Percentiles rank a stretch among this genome's conserved stretches.
phyloP scores from a whole-genome alignment of 2,113 vertebrate genomes.

The Oxyura jamaicensis region DNA sequence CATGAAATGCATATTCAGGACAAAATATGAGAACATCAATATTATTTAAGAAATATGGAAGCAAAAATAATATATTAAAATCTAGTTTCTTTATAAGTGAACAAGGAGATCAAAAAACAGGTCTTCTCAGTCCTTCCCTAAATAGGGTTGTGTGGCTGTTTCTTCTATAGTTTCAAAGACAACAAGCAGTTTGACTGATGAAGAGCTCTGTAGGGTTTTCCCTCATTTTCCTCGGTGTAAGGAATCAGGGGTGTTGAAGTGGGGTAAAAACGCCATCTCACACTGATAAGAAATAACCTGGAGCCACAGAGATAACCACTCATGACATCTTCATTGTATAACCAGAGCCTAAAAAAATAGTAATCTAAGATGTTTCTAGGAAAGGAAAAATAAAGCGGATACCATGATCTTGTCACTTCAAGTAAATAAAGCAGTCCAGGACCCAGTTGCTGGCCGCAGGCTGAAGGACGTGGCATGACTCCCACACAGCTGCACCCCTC shows the following conservation, averaged over 20 bases:
- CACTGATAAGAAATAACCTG: neutral
- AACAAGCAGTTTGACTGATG: neutral
- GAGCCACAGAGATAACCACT: neutral
- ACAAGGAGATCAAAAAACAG: neutral
- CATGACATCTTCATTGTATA: neutral
- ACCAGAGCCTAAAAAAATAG: neutral
- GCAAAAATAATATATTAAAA: neutral
- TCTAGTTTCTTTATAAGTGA: neutral
- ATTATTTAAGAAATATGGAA: neutral
- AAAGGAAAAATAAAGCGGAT: neutral
- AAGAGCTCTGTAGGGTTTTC: neutral
- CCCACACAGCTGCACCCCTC: neutral
- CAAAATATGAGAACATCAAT: neutral
- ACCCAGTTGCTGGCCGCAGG: neutral
- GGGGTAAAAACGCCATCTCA: neutral
- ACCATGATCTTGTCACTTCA: neutral
- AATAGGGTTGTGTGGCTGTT: neutral
- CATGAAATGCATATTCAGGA: neutral
- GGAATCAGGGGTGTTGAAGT: neutral
- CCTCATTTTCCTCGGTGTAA: neutral
- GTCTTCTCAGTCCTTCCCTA: neutral
- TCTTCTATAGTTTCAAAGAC: neutral
- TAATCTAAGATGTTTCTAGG: neutral
- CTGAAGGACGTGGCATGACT: neutral
- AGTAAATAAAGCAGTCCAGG: neutral